phyloP scores from a whole-genome alignment of 2,888 invertebrate genomes.

The Panopea generosa region DNA sequence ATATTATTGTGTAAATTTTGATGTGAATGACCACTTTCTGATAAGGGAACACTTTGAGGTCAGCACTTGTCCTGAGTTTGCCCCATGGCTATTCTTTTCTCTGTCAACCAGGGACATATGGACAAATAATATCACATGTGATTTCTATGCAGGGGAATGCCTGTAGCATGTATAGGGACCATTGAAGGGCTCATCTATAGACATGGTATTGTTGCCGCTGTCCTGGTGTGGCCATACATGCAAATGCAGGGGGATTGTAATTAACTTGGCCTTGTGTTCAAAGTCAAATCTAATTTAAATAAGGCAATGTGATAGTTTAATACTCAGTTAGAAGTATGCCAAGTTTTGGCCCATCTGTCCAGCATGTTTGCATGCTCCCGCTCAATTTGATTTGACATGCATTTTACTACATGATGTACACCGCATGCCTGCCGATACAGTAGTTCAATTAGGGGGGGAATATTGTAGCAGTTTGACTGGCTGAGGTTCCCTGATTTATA shows the following conservation, averaged over 20 bases:
- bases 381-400: constrained; percentile 7
- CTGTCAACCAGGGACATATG: constrained; percentile 58
- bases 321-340: constrained; percentile 27
- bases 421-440: too few relatives aligned
- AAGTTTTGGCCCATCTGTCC: constrained; percentile 37
- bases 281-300: constrained; percentile 48
- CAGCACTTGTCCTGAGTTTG: constrained; percentile 51
- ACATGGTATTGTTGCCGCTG: constrained; percentile 22
- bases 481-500: too few relatives aligned
- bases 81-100: constrained; percentile 32
- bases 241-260: constrained; percentile 41
- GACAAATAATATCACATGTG: constrained; percentile 16
- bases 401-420: neutral
- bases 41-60: constrained; percentile 32
- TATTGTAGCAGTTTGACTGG: too few relatives aligned
- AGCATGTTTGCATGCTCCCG: neutral
- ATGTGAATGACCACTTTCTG: neutral
- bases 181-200: neutral
- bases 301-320: constrained; percentile 58
- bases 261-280: constrained; percentile 47
- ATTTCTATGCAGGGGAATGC: constrained; percentile 33
- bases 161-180: neutral
- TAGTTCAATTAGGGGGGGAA: too few relatives aligned
- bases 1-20: too few relatives aligned
- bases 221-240: constrained; percentile 24